These are phyloP conservation scores for Plectus sambesii DNA, from an alignment of 1,140 invertebrate species.

Conservation along the genomic window DNA sequence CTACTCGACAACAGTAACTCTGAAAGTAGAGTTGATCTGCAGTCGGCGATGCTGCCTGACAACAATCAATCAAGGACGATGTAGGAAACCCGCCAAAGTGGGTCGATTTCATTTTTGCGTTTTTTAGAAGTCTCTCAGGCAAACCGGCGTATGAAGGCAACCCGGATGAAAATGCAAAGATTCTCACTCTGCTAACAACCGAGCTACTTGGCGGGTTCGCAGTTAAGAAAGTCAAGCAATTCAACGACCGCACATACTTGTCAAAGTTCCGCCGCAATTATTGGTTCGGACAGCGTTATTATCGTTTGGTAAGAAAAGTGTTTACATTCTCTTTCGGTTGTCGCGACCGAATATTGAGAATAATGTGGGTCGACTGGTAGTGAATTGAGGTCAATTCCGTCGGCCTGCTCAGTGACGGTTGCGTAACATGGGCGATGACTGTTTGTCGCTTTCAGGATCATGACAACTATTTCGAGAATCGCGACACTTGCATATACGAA, in stretches of 20 bases:
- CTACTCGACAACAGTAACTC: too few relatives aligned
- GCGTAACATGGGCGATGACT: too few relatives aligned
- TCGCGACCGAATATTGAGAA: not conserved
- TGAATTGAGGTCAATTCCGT: too few relatives aligned
- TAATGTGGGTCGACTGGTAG: not conserved
- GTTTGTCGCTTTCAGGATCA: conserved; percentile 44
- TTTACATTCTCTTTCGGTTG: conserved; percentile 3
- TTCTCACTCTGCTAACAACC: conserved; percentile 34
- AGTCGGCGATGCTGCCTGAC: conserved; percentile 19
- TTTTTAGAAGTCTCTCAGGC: conserved; percentile 36
- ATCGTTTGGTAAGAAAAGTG: conserved; percentile 26
- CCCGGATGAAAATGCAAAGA: conserved; percentile 28
- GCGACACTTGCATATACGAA: conserved; percentile 39
- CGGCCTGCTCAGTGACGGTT: too few relatives aligned
- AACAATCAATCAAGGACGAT: conserved; percentile 18
- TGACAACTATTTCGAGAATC: conserved; percentile 35
- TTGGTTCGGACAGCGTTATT: conserved; percentile 42
- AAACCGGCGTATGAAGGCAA: conserved; percentile 32
- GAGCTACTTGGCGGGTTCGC: conserved; percentile 39
- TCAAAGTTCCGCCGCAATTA: conserved; percentile 35
- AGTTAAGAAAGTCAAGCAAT: conserved; percentile 37
- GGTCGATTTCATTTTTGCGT: too few relatives aligned
- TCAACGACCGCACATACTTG: conserved; percentile 44
- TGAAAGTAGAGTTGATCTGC: too few relatives aligned
- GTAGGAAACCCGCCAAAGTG: too few relatives aligned